Conservation (phyloP, 1,140 invertebrate genomes). For the Drosophila insularis region DNA sequence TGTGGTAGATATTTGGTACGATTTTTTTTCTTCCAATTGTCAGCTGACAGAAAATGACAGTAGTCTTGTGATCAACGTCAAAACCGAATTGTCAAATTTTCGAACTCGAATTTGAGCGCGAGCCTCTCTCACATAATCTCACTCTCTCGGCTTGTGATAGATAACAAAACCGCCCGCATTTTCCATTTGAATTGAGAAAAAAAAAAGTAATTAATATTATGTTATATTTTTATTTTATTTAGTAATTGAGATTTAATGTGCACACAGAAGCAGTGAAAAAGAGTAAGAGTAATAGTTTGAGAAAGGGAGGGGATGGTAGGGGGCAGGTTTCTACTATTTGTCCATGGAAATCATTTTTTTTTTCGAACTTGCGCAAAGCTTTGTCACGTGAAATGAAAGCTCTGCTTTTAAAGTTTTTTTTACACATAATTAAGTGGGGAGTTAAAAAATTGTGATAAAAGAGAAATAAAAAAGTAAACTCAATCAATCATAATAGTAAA, state of each 20-base stretch:
- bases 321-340: background rate
- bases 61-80: constrained; percentile 76
- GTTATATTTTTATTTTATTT: no score
- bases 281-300: constrained; percentile 4
- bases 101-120: constrained; percentile 60
- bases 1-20: constrained; percentile 14
- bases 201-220: background rate
- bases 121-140: constrained; percentile 16
- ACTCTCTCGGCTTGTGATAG: constrained; percentile 13
- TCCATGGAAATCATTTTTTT: constrained; percentile 31
- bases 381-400: constrained; percentile 76
- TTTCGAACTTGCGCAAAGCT: constrained; percentile 75
- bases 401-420: constrained; percentile 66
- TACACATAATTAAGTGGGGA: constrained; percentile 39
- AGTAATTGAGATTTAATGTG: background rate
- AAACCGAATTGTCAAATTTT: constrained; percentile 72
- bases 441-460: constrained; percentile 36
- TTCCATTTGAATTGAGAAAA: background rate
- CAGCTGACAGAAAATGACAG: constrained; percentile 73
- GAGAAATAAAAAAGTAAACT: constrained; percentile 11
- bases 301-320: background rate
- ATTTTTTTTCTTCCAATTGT: constrained; percentile 57
- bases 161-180: constrained; percentile 1
- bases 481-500: background rate
- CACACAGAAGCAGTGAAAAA: background rate